Evolutionary conservation across 2,113 vertebrate species (phyloP), one percentile per base, ranked within the genome.

Genomic region (Calyptomena viridis): DNA sequence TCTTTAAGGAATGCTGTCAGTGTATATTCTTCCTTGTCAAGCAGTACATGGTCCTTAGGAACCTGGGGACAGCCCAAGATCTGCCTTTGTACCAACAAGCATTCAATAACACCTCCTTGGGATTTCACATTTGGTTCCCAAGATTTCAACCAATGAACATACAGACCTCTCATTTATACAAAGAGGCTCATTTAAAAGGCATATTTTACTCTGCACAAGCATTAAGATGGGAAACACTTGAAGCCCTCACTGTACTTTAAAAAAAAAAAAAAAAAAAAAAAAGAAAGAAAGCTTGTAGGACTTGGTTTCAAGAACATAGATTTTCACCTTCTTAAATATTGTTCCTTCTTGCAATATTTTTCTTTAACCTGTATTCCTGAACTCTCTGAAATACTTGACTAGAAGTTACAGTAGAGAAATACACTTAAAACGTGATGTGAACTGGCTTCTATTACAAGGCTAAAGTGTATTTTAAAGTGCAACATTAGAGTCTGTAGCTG

Each of bases 1-100:
- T 84, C 95, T 94, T 22, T 90, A 87, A 87, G 96, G 96, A 96
- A 47, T 3, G 24, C 94, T 96, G 92, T 94, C 92, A 95, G 92
- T 50, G 35, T 2, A 21, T 35, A 63, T 91, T 93, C 96, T 93
- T 97, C 96, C 79, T 75, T 90, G 75, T 78, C 89, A 78, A 69
- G 59, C 74, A 74, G 87, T 37, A 78, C n/a, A 5, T 3, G 11
- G 37, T 62, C 69, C 80, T 96, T 42, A 77, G 90, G 71, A 96
- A 81, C 69, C 55, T 49, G 73, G 24, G 75, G 33, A 52, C 53
- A 86, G 92, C 80, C 73, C 75, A 11, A 64, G 85, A 90, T 60
- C 84, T 91, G 86, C 79, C 74, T 92, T 89, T 89, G 64, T 53
- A 71, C 62, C 71, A 25, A 11, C 1, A 35, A 78, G 39, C 35